Evolutionary conservation across 2,113 vertebrate species (phyloP), one percentile per base, ranked within the genome.

Genomic region (Pachypanchax playfairii): DNA sequence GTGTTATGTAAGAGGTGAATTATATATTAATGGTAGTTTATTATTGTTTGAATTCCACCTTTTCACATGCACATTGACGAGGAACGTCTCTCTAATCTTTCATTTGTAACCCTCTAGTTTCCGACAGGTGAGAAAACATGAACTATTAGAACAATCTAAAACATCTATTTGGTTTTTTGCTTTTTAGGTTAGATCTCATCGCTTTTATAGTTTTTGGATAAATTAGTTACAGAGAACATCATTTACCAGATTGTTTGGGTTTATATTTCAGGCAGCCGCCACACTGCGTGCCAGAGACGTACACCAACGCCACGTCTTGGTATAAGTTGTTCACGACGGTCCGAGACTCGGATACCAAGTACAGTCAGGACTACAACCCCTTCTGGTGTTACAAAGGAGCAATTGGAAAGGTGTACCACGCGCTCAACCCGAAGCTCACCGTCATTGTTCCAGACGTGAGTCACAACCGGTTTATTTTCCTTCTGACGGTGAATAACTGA

Each of bases 361-460:
- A 99, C 42, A 92, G 94, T 6, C 97, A 99, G 81, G 97, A 99
- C 70, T 98, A 98, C 85, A 99, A 98, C 83, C 96, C 97, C 0
- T 96, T 99, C 91, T 99, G 96, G 96, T 99, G 96, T 94, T 99
- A 98, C 67, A 99, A 99, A 82, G 96, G 97, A 74, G 97, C 97
- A 26, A 92, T 99, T 4, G 97, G 97, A 38, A 99, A 99, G 74
- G 94, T 99, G 61, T 99, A 99, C 79, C 97, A 99, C 1, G 91
- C 96, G 33, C 89, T 99, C 71, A 99, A 98, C 65, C 96, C 97
- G 69, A 99, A 99, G 69, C 94, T 99, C 2, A 98, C 96, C 0
- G 95, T 99, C 62, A 96, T 98, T 43, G 94, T 98, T 65, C 96
- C 96, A 50, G 96, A 99, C 33, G 97, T 98, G 90, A 96, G 96